Evolutionary conservation across 2,797 vertebrate species (phyloP).

Genomic region (Glossophaga mutica): DNA sequence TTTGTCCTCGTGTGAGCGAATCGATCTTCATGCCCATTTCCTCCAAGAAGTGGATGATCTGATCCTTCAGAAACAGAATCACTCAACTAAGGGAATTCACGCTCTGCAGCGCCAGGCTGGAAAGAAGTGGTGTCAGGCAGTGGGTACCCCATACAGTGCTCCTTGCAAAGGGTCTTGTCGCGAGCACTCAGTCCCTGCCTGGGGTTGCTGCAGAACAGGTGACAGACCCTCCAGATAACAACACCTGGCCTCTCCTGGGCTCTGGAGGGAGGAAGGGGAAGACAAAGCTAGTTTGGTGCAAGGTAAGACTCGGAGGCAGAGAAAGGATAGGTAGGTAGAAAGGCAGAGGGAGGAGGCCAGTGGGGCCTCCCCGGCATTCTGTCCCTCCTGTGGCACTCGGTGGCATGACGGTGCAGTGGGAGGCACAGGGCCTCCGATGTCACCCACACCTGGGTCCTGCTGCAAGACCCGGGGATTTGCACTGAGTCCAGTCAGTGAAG

Average conservation of each 20-base stretch:
- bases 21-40: neutral
- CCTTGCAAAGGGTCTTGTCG: neutral
- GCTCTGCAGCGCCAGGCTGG: neutral
- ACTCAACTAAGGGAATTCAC: neutral
- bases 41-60: slow-evolving; percentile 30
- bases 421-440: neutral
- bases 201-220: neutral
- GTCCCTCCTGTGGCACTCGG: neutral
- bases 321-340: neutral
- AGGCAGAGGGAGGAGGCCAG: neutral
- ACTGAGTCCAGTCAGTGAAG: neutral
- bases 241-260: neutral
- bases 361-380: neutral
- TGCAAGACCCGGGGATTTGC: neutral
- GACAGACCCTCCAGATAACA: neutral
- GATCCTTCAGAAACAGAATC: slow-evolving; percentile 1
- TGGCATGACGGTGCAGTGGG: neutral
- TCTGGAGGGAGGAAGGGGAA: neutral
- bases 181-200: neutral
- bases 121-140: neutral
- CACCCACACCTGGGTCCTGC: neutral
- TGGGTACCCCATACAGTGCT: neutral
- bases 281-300: neutral
- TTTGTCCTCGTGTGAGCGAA: neutral
- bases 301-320: neutral